These are phyloP conservation scores for Timema cristinae DNA, from an alignment of 2,888 invertebrate genomes.

Conservation along the genomic window DNA sequence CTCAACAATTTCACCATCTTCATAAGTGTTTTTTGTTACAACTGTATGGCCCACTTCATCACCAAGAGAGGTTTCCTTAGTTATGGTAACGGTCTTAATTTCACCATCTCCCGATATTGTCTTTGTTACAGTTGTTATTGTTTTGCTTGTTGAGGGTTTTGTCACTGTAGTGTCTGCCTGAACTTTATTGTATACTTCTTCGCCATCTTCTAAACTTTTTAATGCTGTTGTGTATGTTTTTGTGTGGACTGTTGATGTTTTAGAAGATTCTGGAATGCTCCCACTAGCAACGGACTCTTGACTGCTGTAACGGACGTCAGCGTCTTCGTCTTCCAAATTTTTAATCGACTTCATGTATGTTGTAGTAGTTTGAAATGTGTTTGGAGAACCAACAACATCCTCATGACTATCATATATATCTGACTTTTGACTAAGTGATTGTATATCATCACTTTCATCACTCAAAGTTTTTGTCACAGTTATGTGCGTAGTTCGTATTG, in stretches of 20 bases:
- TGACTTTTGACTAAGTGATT: slow-evolving; percentile 14
- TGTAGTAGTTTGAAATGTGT: too few species aligned
- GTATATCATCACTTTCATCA: slow-evolving; percentile 13
- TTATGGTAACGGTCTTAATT: too few species aligned
- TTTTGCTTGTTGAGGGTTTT: slow-evolving; percentile 21
- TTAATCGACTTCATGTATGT: neutral
- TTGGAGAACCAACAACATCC: neutral
- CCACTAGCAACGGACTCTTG: slow-evolving; percentile 9
- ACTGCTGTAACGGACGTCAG: neutral
- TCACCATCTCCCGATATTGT: slow-evolving; percentile 20
- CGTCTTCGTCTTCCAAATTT: neutral
- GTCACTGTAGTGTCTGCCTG: too few species aligned
- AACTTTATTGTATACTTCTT: too few species aligned
- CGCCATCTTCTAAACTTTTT: slow-evolving; percentile 12
- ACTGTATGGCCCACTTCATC: slow-evolving; percentile 51
- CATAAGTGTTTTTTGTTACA: slow-evolving; percentile 50
- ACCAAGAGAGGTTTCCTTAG: too few species aligned
- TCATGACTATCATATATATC: too few species aligned
- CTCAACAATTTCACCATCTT: slow-evolving; percentile 51
- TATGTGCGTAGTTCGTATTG: too few species aligned
- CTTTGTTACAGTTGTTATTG: slow-evolving; percentile 23
- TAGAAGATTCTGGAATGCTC: slow-evolving; percentile 12
- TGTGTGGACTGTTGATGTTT: slow-evolving; percentile 18
- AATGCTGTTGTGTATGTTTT: slow-evolving; percentile 10
- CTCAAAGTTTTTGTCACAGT: neutral